Evolutionary conservation across 2,113 vertebrate species (phyloP).

Genomic region (Neoarius graeffei): DNA sequence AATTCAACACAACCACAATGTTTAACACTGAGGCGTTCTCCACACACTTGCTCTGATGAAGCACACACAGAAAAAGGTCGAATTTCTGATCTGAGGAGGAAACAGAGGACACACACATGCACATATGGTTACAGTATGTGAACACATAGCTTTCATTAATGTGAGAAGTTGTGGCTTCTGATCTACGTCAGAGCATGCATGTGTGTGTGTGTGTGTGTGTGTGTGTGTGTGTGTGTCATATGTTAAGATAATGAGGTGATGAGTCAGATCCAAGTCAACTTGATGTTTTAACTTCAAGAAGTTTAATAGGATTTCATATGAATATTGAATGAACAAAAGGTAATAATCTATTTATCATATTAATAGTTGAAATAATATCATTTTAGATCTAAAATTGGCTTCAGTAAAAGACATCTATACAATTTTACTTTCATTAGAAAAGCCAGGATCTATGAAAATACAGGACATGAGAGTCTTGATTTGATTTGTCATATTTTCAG

Average conservation of each 20-base stretch:
- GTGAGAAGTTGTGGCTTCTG: too few relatives aligned
- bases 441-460: neutral
- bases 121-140: neutral
- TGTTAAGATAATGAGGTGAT: too few relatives aligned
- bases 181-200: too few relatives aligned
- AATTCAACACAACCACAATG: conserved; percentile 1
- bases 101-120: neutral
- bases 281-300: neutral
- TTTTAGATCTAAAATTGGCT: neutral
- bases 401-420: neutral
- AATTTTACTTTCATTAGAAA: neutral
- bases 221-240: too few relatives aligned
- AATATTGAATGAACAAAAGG: neutral
- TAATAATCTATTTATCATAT: neutral
- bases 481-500: neutral
- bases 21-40: neutral
- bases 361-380: neutral
- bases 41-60: neutral
- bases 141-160: too few relatives aligned
- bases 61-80: neutral
- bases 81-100: neutral
- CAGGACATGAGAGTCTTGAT: neutral
- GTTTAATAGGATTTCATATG: neutral
- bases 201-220: too few relatives aligned
- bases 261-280: too few relatives aligned